These are phyloP conservation scores for Holotrichia oblita DNA, from an alignment of 1,140 invertebrate genomes.

Conservation along the genomic window DNA sequence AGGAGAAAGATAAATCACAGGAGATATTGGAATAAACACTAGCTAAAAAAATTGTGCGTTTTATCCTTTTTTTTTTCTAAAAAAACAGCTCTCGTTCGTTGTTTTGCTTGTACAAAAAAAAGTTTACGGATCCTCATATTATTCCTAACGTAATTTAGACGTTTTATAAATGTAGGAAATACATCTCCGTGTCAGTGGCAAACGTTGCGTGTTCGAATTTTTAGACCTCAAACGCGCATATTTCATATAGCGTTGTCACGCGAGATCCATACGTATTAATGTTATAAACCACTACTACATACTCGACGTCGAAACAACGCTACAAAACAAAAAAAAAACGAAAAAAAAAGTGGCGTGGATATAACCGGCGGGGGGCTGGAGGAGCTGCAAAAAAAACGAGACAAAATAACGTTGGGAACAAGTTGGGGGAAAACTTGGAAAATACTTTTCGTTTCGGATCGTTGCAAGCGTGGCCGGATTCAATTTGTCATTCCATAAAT, in stretches of 20 bases:
- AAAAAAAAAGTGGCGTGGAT: neutral
- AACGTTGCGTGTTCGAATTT: neutral
- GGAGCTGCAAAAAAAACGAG: no score
- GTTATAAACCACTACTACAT: neutral
- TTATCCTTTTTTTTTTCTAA: no score
- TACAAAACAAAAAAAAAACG: neutral
- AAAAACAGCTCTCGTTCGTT: no score
- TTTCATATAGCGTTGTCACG: neutral
- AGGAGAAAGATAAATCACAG: no score
- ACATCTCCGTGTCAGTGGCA: neutral
- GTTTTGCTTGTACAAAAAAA: no score
- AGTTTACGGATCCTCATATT: no score
- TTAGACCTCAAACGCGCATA: neutral
- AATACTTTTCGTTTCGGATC: neutral
- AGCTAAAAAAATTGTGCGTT: no score
- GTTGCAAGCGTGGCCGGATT: neutral
- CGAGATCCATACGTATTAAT: neutral
- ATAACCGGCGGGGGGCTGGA: neutral
- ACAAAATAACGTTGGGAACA: neutral
- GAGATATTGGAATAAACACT: no score
- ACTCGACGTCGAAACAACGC: neutral
- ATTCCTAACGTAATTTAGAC: no score
- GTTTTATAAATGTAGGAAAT: neutral
- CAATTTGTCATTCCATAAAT: constrained; percentile 13
- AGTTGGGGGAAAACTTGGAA: neutral